phyloP scores from a whole-genome alignment of 2,888 invertebrate species.

The Bellardia pandia region DNA sequence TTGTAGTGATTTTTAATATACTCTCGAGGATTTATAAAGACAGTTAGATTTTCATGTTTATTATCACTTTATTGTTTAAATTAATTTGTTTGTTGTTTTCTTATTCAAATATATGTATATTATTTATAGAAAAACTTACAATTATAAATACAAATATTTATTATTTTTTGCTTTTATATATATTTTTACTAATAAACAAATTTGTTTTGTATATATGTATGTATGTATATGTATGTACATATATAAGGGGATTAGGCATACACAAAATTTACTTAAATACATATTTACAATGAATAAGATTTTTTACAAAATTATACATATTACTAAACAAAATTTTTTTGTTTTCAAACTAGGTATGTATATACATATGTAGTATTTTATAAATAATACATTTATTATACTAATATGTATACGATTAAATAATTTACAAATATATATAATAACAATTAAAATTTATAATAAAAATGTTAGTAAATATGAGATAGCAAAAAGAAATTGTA shows the following conservation, averaged over 20 bases:
- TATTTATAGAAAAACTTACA: constrained; percentile 73
- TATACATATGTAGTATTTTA: not conserved
- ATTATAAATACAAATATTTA: constrained; percentile 74
- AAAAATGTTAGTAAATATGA: constrained; percentile 11
- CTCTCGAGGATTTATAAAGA: not conserved
- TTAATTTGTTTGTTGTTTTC: constrained; percentile 63
- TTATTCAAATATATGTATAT: constrained; percentile 64
- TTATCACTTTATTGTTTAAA: constrained; percentile 73
- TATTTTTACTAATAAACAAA: constrained; percentile 47
- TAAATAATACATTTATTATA: constrained; percentile 2
- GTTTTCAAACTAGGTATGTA: too few relatives aligned
- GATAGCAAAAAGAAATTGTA: not conserved
- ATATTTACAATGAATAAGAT: constrained; percentile 48
- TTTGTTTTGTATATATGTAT: constrained; percentile 36
- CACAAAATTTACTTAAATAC: constrained; percentile 27
- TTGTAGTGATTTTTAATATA: too few relatives aligned
- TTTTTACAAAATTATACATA: constrained; percentile 19
- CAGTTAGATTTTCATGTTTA: constrained; percentile 8
- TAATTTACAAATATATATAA: constrained; percentile 23
- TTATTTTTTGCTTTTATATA: constrained; percentile 68
- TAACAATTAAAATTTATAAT: constrained; percentile 31
- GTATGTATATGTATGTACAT: constrained; percentile 54
- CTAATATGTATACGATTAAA: not conserved
- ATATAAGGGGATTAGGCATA: constrained; percentile 46
- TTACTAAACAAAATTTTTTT: constrained; percentile 2